Evolutionary conservation across 2,888 invertebrate species (phyloP).

Genomic region (Thecocarcelia acutangulata): DNA sequence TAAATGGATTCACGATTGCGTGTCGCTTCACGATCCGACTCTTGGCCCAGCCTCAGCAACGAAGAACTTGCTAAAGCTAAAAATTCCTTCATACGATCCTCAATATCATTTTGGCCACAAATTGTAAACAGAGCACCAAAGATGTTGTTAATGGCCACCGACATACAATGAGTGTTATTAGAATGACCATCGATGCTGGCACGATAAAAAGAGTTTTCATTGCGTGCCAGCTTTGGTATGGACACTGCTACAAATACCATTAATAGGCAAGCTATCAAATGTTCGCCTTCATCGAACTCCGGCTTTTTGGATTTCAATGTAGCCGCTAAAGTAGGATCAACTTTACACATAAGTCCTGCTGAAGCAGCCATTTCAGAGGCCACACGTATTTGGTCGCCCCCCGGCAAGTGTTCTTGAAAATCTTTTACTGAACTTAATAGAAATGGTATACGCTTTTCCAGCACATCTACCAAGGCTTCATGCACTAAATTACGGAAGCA

Average conservation of each 20-base stretch:
- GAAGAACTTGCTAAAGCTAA: constrained; percentile 96
- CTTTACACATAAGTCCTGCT: constrained; percentile 95
- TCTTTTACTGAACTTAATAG: constrained; percentile 96
- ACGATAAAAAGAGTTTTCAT: constrained; percentile 93
- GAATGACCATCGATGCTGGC: constrained; percentile 95
- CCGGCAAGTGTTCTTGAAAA: constrained; percentile 94
- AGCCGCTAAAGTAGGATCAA: constrained; percentile 96
- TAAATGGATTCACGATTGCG: constrained; percentile 98
- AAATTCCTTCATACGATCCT: constrained; percentile 98
- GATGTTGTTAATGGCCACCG: constrained; percentile 96
- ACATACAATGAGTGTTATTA: constrained; percentile 99
- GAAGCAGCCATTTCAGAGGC: constrained; percentile 99
- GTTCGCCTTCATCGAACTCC: constrained; percentile 95
- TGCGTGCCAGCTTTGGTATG: constrained; percentile 95
- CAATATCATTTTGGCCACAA: constrained; percentile 97
- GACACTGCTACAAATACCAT: constrained; percentile 99
- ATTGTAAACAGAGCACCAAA: constrained; percentile 98
- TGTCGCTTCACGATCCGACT: constrained; percentile 96
- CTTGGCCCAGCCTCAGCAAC: constrained; percentile 95
- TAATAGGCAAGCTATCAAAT: constrained; percentile 94
- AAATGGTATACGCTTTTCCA: constrained; percentile 97
- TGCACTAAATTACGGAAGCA: constrained; percentile 97
- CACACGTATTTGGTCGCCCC: constrained; percentile 93
- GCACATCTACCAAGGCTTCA: constrained; percentile 94
- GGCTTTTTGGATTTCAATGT: constrained; percentile 94